Evolutionary conservation across 2,797 vertebrate species (phyloP).

Genomic region (Mormyrus hasselquistii): DNA sequence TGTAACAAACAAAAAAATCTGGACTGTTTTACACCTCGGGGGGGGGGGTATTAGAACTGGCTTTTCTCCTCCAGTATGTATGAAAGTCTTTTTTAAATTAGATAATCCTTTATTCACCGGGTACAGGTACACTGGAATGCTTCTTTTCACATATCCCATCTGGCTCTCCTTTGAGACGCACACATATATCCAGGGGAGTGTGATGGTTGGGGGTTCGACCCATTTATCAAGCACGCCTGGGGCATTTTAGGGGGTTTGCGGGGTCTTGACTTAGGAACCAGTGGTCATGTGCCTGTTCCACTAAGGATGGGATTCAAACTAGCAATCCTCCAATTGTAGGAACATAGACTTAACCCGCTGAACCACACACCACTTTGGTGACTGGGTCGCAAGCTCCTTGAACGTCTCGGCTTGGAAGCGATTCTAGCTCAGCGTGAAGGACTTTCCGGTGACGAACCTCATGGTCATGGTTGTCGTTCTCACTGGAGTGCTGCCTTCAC

Average conservation of each 20-base stretch:
- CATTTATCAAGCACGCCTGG: not conserved
- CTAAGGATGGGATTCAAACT: not conserved
- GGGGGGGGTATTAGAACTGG: not conserved
- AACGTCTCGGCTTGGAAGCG: not conserved
- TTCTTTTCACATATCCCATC: not conserved
- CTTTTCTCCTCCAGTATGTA: not conserved
- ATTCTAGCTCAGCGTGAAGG: not conserved
- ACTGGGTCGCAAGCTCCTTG: not conserved
- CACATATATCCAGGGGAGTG: not conserved
- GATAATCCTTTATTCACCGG: not conserved
- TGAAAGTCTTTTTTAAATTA: not conserved
- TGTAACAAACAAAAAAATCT: not conserved
- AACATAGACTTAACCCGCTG: not conserved
- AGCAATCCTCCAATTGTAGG: not conserved
- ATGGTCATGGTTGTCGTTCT: not conserved
- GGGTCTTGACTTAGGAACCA: not conserved
- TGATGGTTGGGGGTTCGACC: not conserved
- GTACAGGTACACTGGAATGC: not conserved
- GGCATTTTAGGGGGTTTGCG: not conserved
- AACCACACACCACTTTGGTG: not conserved
- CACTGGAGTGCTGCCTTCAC: conserved; percentile 3
- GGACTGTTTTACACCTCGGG: not conserved
- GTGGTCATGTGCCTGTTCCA: not conserved
- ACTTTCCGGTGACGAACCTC: not conserved
- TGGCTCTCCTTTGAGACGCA: not conserved